Evolutionary conservation across 2,797 vertebrate genomes (phyloP), one percentile per base, ranked within the genome.

Genomic region (Neosilurus mollespiculum): DNA sequence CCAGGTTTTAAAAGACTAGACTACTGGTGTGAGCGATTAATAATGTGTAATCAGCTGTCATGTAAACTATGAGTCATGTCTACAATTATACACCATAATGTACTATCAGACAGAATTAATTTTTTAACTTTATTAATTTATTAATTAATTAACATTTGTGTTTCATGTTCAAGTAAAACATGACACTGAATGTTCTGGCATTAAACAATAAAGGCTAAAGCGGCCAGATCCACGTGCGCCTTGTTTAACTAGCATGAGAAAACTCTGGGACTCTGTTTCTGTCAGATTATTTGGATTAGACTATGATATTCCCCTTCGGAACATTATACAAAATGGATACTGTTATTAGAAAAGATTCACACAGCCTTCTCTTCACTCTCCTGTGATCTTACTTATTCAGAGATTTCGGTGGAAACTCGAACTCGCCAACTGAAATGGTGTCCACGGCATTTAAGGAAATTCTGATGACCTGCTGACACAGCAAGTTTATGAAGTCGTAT

Each of bases 401-500:
- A 2, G 98, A 99, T 26, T 97, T 98, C 0, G 96, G 95, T 14
- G 98, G 98, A 82, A 99, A 99, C 85, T 96, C 94, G 59, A 99
- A 99, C 84, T 97, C 96, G 3, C 98, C 98, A 1, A 94, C 85
- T 0, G 98, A 97, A 92, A 99, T 94, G 80, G 97, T 99, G 88
- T 99, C 98, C 1, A 98, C 95, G 0, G 97, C 96, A 0, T 94
- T 95, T 30, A 99, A 94, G 5, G 96, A 92, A 16, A 99, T 93
- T 87, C 97, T 91, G 7, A 97, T 90, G 22, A 99, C 97, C 10
- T 98, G 97, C 93, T 96, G 96, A 92, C 98, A 99, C 93, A 95
- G 91, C 80, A 99, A 93, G 91, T 95, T 96, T 92, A 99, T 95
- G 92, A 99, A 99, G 94, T 99, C 98, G 77, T 99, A 99, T 85